phyloP scores from a whole-genome alignment of 2,888 invertebrate species.

The Apotomis turbidana region DNA sequence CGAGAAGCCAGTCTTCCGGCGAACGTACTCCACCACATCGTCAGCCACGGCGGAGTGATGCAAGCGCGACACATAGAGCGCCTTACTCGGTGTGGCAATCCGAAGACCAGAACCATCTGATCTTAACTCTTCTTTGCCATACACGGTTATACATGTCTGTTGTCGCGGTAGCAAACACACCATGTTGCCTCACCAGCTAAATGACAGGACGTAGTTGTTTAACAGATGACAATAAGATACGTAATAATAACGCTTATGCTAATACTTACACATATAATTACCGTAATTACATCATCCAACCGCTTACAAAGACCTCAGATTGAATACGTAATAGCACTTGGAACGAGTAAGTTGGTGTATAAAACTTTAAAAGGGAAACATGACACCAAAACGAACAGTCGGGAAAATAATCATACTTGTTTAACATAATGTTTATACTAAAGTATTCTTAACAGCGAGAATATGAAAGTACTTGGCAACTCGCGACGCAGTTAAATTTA shows the following conservation, averaged over 20 bases:
- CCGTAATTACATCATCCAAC: background rate
- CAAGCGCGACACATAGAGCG: too few species aligned
- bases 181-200: background rate
- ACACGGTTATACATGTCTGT: background rate
- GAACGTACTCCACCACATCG: too few species aligned
- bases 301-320: background rate
- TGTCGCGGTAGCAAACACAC: background rate
- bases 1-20: too few species aligned
- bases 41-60: too few species aligned
- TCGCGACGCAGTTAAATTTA: slow-evolving; percentile 27
- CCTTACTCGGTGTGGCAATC: too few species aligned
- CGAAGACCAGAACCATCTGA: too few species aligned
- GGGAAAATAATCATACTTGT: background rate
- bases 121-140: background rate
- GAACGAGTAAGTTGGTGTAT: background rate
- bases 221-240: slow-evolving; percentile 8
- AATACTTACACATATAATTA: background rate
- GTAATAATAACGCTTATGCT: background rate
- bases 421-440: background rate
- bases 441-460: background rate
- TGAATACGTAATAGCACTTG: background rate
- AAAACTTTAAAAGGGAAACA: background rate
- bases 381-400: too few species aligned
- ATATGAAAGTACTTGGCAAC: slow-evolving; percentile 21
- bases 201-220: background rate